Evolutionary conservation across 2,113 vertebrate species (phyloP), one percentile per base, ranked within the genome.

Genomic region (Ctenomys sociabilis): DNA sequence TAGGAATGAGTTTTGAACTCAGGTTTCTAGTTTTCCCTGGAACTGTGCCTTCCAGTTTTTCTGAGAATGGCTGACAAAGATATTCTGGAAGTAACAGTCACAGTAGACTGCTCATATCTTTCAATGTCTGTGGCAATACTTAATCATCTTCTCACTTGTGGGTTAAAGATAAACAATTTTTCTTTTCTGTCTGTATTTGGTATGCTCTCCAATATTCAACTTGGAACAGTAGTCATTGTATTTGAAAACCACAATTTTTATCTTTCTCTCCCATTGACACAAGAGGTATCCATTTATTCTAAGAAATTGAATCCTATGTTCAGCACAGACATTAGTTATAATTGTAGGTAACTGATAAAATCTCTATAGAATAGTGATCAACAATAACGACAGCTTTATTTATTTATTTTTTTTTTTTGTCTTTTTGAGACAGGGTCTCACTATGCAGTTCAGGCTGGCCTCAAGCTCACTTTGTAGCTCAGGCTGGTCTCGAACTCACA

Each of bases 131-230:
- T 1, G 17, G 70, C 21, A 37, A 61, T 37, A n/a, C 28, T 82
- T 2, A 30, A 1, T 85, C 5, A 88, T 59, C 28, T 89, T 89
- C 61, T 22, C 24, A 19, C 43, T 21, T 16, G 0, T 3, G 32
- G 54, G 21, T 21, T 43, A 54, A 5, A 59, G 52, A 81, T 68
- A 85, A 68, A 73, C 14, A 77, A 2, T 73, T 3, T 10, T 54
- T 83, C 2, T 81, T 89, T 26, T 66, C 17, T 45, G 5, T 19
- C 52, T 40, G 4, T 61, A 6, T 24, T 52, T 84, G 49, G 5
- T 24, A 17, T 28, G 4, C 0, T 16, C 6, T 49, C 4, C 16
- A 43, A 40, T 8, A 37, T 43, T 32, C 40, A n/a, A 13, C 1
- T 28, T 45, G 43, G n/a, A 37, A 72, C 3, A 78, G 8, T 26